Base-by-base conservation (phyloP, 2,888 invertebrate genomes). In the Aphidoletes aphidimyza region DNA sequence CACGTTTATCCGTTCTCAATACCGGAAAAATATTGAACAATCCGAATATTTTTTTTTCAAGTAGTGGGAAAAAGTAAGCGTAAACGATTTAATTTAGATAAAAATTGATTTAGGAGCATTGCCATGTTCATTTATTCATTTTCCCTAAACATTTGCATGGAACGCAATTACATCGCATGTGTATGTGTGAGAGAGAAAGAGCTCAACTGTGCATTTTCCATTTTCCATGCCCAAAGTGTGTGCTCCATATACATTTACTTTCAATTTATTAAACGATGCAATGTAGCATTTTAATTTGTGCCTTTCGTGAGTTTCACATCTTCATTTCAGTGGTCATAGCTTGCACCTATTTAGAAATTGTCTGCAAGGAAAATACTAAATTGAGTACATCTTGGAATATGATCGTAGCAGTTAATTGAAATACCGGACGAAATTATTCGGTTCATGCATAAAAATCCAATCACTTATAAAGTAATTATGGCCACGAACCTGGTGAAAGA, bases 71-170 rank as follows among this genome's bases (percentile, higher is more conserved):
- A 54, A 30, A 17, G 30, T 30, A 22, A 54, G 30, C 26, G 37
- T 0, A 81, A 81, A 81, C 37, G 81, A 81, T 81, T 81, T 37
- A 81, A 81, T 81, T 81, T 81, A 81, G 81, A 81, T 81, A 81
- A 81, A 81, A 81, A 37, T 81, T 81, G 81, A 81, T 81, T 81
- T 37, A 81, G 81, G 37, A 81, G n/a, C n/a, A 37, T 37, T 30
- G 6, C 17, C 17, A 14, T 42, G 42, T 42, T 69, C 34, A 30
- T 69, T 69, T 34, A 6, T 14, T 30, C 30, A 30, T 30, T 69
- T 69, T 30, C 1, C 69, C 34, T 30, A 11, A 11, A 30, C n/a
- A 54, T 54, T 54, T 5, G 11, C 6, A 54, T 17, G 19, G 19
- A 2, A 54, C 22, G 5, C 3, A 26, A 14, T 30, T 14, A n/a